phyloP scores from a whole-genome alignment of 2,113 vertebrate genomes.

The Gavialis gangeticus region DNA sequence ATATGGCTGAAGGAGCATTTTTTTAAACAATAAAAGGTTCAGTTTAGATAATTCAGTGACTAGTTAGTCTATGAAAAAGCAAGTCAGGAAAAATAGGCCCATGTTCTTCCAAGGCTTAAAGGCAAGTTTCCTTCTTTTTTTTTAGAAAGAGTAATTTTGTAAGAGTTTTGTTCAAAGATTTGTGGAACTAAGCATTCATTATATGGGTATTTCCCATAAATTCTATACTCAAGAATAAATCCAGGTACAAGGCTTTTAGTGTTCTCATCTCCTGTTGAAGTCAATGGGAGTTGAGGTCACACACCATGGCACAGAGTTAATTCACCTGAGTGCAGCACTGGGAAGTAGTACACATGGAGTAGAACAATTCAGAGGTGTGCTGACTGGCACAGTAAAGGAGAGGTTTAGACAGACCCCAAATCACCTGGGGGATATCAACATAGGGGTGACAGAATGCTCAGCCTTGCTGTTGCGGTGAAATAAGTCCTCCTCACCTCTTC shows the following conservation, averaged over 20 bases:
- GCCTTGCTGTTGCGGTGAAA: no score
- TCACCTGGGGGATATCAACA: no score
- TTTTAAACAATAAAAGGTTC: background rate
- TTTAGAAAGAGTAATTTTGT: background rate
- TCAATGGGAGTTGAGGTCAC: background rate
- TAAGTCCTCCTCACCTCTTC: no score
- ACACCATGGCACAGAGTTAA: no score
- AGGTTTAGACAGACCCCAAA: no score
- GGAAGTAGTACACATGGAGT: no score
- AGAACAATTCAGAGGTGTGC: no score
- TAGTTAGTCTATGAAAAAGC: background rate
- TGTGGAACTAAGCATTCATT: background rate
- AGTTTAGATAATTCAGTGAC: background rate
- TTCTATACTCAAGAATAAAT: background rate
- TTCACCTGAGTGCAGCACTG: no score
- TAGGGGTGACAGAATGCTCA: no score
- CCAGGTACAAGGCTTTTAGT: background rate
- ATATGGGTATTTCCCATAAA: background rate
- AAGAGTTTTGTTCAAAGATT: background rate
- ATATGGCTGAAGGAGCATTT: background rate
- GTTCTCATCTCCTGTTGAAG: background rate
- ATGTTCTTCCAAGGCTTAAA: constrained; percentile 30
- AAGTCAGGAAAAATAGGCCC: background rate
- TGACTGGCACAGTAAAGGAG: no score
- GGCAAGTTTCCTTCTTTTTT: background rate